A percentile compares a stretch with the other conserved stretches of the same genome.
Evolutionary conservation across 2,888 invertebrate genomes (phyloP).

Genomic region (Catocala nupta): DNA sequence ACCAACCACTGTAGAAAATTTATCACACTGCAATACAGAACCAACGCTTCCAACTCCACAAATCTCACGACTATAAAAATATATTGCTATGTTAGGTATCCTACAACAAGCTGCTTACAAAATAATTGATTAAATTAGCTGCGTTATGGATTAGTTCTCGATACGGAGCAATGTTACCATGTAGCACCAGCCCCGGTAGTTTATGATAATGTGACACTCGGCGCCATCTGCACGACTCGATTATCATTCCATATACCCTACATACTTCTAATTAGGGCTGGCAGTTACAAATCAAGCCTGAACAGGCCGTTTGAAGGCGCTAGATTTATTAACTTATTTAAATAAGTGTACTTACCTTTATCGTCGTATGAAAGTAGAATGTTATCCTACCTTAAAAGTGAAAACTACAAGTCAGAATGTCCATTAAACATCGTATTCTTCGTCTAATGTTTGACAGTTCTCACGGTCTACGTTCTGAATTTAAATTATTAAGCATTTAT

Average conservation of each 20-base stretch:
- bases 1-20: too few relatives aligned
- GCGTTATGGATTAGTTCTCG: conserved; percentile 33
- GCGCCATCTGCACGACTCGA: conserved; percentile 32
- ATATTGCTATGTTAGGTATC: conserved; percentile 22
- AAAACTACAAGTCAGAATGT: too few relatives aligned
- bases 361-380: too few relatives aligned
- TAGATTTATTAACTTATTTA: neutral
- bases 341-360: too few relatives aligned
- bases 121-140: conserved; percentile 49
- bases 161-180: conserved; percentile 31
- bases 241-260: conserved; percentile 14
- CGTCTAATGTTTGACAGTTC: too few relatives aligned
- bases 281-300: neutral
- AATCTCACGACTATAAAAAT: neutral
- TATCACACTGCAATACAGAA: neutral
- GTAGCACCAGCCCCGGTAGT: conserved; percentile 5
- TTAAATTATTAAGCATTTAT: too few relatives aligned
- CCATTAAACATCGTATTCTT: too few relatives aligned
- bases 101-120: conserved; percentile 42
- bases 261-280: conserved; percentile 4
- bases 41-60: neutral
- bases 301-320: neutral
- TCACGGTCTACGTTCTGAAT: too few relatives aligned
- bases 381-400: too few relatives aligned
- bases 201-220: conserved; percentile 31